phyloP scores from a whole-genome alignment of 2,888 invertebrate genomes.

The Metacarcinus magister region DNA sequence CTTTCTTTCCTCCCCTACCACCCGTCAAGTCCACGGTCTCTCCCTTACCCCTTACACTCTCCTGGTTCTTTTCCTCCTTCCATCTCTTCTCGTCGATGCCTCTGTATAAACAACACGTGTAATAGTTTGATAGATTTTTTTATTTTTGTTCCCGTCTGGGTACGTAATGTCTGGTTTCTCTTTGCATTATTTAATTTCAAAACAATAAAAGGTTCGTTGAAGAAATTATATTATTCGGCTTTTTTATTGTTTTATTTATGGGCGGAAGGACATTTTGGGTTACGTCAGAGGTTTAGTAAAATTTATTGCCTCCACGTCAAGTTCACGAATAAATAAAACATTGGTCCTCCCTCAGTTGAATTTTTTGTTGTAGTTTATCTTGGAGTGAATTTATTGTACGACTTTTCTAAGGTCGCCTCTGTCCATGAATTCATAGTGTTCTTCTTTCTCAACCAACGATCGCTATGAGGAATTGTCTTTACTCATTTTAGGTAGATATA shows the following conservation, averaged over 20 bases:
- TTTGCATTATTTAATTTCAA: no score
- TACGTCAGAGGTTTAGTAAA: no score
- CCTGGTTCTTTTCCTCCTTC: not conserved
- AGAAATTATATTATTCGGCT: no score
- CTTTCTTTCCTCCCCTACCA: not conserved
- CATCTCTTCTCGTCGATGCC: not conserved
- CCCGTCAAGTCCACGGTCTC: not conserved
- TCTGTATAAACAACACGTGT: not conserved
- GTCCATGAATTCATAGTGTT: not conserved
- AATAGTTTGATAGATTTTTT: not conserved
- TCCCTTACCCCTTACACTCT: not conserved
- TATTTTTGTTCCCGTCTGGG: no score
- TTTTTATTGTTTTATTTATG: no score
- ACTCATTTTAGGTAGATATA: not conserved
- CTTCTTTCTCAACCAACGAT: not conserved
- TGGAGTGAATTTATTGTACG: not conserved
- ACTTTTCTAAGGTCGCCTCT: not conserved
- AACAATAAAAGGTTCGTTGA: no score
- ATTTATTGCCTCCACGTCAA: no score
- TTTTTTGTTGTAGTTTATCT: not conserved
- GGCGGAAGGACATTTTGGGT: no score
- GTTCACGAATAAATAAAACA: not conserved
- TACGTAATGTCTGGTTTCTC: no score
- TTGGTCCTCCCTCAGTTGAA: not conserved
- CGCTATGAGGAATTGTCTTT: not conserved